Evolutionary conservation across 2,797 vertebrate genomes (phyloP).

Genomic region (Triplophysa bombifrons): DNA sequence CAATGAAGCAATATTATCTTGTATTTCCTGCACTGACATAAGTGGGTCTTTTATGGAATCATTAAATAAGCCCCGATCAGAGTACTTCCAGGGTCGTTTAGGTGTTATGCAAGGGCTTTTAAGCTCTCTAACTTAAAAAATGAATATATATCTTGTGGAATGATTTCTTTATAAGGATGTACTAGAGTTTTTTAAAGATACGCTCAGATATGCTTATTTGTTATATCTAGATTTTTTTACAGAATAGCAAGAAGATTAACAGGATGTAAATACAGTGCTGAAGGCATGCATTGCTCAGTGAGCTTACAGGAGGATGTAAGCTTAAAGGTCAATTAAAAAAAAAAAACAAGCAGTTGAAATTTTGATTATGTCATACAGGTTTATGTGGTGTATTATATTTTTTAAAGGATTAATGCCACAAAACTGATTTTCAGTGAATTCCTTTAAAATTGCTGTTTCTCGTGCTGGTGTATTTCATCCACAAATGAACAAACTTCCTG

Average conservation of each 20-base stretch:
- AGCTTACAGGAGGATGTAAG: neutral
- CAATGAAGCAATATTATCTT: constrained; percentile 22
- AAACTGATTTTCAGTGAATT: neutral
- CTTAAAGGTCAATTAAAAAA: neutral
- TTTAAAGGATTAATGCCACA: neutral
- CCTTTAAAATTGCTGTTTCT: neutral
- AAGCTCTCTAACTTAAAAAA: neutral
- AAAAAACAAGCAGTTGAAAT: neutral
- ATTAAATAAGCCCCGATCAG: constrained; percentile 31
- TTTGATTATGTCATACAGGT: neutral
- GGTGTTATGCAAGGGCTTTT: neutral
- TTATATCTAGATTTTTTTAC: neutral
- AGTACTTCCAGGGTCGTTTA: neutral
- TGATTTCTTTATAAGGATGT: neutral
- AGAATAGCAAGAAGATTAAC: neutral
- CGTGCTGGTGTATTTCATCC: neutral
- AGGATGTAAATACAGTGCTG: neutral
- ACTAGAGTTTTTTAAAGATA: neutral
- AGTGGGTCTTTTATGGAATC: constrained; percentile 22
- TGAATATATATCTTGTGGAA: neutral
- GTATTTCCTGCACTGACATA: constrained; percentile 31
- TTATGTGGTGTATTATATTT: neutral
- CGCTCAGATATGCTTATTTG: neutral
- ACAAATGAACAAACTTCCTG: neutral
- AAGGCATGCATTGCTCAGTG: neutral